A percentile compares a stretch with the other conserved stretches of the same genome.
phyloP scores from a whole-genome alignment of 2,888 invertebrate genomes.

The Spisula solida region DNA sequence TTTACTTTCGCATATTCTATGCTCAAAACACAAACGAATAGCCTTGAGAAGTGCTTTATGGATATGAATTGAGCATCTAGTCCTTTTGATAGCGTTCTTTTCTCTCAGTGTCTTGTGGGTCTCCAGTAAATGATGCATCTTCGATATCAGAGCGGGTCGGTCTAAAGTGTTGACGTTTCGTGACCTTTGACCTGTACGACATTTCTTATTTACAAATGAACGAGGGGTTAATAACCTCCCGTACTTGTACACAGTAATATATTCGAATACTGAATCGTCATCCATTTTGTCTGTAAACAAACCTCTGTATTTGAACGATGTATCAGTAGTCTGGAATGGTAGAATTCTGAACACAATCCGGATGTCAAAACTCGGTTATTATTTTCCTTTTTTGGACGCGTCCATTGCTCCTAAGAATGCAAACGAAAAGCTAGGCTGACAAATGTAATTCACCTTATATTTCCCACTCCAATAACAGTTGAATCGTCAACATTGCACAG shows the following conservation, averaged over 20 bases:
- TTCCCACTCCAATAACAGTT: no score
- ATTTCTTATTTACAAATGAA: slow-evolving; percentile 5
- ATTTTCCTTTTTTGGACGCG: neutral
- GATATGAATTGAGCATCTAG: slow-evolving; percentile 44
- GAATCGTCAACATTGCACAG: no score
- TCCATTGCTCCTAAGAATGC: no score
- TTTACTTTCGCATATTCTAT: slow-evolving; percentile 66
- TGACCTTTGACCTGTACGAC: neutral
- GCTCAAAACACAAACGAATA: slow-evolving; percentile 71
- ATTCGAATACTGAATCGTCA: slow-evolving; percentile 49
- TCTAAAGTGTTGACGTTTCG: slow-evolving; percentile 36
- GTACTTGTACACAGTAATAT: slow-evolving; percentile 62
- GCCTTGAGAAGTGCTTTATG: slow-evolving; percentile 63
- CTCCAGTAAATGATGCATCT: slow-evolving; percentile 63
- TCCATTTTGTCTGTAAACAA: neutral
- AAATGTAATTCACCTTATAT: no score
- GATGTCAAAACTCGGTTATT: neutral
- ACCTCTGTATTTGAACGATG: no score
- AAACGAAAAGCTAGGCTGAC: no score
- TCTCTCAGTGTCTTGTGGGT: slow-evolving; percentile 55
- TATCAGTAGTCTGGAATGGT: no score
- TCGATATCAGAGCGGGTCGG: slow-evolving; percentile 65
- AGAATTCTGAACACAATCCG: neutral
- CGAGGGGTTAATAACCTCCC: slow-evolving; percentile 59
- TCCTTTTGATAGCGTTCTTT: slow-evolving; percentile 18